Base-by-base conservation (phyloP, 2,113 vertebrate species). In the Coregonus clupeaformis region DNA sequence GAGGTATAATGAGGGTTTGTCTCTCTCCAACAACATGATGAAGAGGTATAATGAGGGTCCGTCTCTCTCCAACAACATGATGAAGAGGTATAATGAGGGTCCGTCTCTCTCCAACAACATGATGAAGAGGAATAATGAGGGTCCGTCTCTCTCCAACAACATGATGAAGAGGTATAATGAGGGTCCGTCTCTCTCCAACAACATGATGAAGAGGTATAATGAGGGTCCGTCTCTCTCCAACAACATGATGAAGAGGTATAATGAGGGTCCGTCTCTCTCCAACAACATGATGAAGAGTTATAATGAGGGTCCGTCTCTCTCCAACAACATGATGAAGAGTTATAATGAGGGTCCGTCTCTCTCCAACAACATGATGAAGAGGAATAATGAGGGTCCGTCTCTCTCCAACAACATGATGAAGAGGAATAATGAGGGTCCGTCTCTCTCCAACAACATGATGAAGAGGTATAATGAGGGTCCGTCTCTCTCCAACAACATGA, bases 221-320 rank as follows among this genome's bases (percentile, higher is more conserved):
- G 20, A 68, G 60, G 62, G 72, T 5, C 42, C 16, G 36, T 67
- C 29, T 25, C 11, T 16, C 42, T 45, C 42, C 42, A 45, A 14
- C 62, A 45, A 16, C 3, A 13, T 20, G 68, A 64, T 60, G 9
- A 22, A 18, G 5, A 69, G 74, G 25, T 1, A 30, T 75, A 60
- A 75, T 36, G 32, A 69, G 64, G 64, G 72, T 4, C 47, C 18
- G 42, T 67, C 29, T 25, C 36, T 42, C 36, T 75, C 57, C 27
- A 27, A 27, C 27, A 27, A 27, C 27, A 27, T 27, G 68, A 64
- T 60, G 9, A 22, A 18, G 5, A 69, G 74, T 16, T 1, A 30
- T 75, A 60, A 75, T 36, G 32, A 69, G 64, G 64, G 72, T 4
- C 47, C 18, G 42, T 67, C 29, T 25, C 36, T 42, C 36, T 75